Base-by-base conservation (phyloP, 2,113 vertebrate species). In the Muntiacus reevesi region DNA sequence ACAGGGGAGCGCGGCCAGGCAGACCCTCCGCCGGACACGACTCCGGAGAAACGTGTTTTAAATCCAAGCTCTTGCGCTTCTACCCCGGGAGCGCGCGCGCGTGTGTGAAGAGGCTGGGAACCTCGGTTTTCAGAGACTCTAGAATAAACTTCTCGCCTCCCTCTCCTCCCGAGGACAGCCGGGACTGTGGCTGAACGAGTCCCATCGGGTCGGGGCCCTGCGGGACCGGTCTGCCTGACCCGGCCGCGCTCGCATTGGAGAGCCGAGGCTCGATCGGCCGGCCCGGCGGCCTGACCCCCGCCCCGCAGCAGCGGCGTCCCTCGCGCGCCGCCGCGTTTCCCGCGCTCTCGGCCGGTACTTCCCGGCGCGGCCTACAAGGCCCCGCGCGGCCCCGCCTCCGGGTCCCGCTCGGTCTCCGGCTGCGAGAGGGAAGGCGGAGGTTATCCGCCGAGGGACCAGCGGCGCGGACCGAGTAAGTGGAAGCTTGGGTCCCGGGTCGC, bases 81-180 rank as follows among this genome's bases (percentile, higher is more conserved):
- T 14, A 2, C 13, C 30, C 57, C 17, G 36, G 21, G 64, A 16
- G 43, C 15, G 62, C 96, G n/a, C 14, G 55, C 40, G 45, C 9
- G 50, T 1, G 45, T 1, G 45, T 16, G 7, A 21, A 15, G 36
- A 33, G 55, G 9, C 62, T 13, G 60, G 62, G 30, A 14, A 13
- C n/a, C 59, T 33, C 21, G 1, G 27, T 25, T n/a, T 3, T 1
- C 86, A 45, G n/a, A 52, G n/a, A 50, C 71, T 74, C 78, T 7
- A 28, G 40, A 87, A 33, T 1, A 19, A 36, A 45, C 47, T 15
- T 43, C 16, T 2, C 12, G 45, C 9, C 36, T 5, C 15, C 8
- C 2, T 0, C 8, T 7, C 43, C 55, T 23, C 28, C 8, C 19
- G 45, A 19, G 47, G 79, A 47, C 57, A 2, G 0, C 45, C 0